These are phyloP conservation scores for Phacellophora camtschatica DNA, from an alignment of 30 jellyfish, hydroid and myxozoan species.

Conservation along the genomic window DNA sequence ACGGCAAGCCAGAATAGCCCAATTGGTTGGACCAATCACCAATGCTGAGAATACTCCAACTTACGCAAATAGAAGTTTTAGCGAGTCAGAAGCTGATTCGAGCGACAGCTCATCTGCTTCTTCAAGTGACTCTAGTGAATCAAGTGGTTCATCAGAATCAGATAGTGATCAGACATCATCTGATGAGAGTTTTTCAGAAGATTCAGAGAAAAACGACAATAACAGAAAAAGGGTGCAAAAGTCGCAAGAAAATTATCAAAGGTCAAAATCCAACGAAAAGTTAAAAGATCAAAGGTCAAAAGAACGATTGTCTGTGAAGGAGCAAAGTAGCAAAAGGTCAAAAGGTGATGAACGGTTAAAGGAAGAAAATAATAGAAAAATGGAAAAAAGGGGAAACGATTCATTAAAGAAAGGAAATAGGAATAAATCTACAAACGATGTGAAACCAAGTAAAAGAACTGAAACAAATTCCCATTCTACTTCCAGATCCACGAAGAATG, in stretches of 20 bases:
- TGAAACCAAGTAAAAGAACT: background rate
- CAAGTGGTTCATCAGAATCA: slow-evolving; percentile 22
- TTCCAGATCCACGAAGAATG: background rate
- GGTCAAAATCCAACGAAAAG: background rate
- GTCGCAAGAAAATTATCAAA: too few relatives aligned
- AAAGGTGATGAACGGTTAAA: background rate
- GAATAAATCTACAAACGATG: background rate
- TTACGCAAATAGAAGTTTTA: slow-evolving; percentile 35
- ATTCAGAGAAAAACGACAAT: background rate
- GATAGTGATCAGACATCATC: slow-evolving; percentile 8
- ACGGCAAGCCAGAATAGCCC: slow-evolving; percentile 86
- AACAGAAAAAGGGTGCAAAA: too few relatives aligned
- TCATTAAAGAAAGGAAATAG: background rate
- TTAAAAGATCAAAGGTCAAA: too few relatives aligned
- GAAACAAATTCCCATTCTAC: background rate
- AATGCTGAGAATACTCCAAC: slow-evolving; percentile 25
- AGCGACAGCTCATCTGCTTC: slow-evolving; percentile 5
- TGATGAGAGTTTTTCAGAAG: slow-evolving; percentile 5
- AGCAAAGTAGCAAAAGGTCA: background rate
- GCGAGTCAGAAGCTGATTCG: slow-evolving; percentile 44
- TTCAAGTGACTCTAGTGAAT: background rate
- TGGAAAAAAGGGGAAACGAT: background rate
- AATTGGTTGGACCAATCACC: slow-evolving; percentile 37
- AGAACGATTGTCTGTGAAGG: too few relatives aligned
- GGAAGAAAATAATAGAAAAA: background rate